Percentiles rank a stretch among this genome's conserved stretches.
phyloP scores from a whole-genome alignment of 2,113 vertebrate genomes.

The Megaleporinus macrocephalus region DNA sequence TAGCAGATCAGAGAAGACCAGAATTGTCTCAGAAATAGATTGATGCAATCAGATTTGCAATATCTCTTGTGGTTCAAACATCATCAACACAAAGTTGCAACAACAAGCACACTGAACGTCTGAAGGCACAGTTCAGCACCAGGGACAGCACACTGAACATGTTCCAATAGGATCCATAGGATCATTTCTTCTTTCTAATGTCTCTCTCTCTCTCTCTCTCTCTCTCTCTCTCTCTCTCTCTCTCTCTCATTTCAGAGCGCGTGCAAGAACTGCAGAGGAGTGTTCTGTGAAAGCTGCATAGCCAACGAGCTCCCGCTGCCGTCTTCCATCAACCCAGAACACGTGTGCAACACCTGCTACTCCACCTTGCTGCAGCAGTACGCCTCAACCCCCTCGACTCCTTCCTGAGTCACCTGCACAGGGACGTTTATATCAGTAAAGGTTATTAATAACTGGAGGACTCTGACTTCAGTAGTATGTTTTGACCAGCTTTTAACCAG shows the following conservation, averaged over 20 bases:
- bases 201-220: too few relatives aligned
- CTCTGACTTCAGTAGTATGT: not conserved
- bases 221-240: too few relatives aligned
- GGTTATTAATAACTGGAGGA: constrained; percentile 8
- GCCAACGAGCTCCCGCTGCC: constrained; percentile 86
- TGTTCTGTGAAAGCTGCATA: constrained; percentile 85
- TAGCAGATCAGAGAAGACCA: too few relatives aligned
- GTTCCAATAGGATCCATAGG: too few relatives aligned
- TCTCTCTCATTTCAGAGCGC: constrained; percentile 71
- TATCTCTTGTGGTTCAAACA: too few relatives aligned
- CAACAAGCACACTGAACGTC: too few relatives aligned
- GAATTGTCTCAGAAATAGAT: too few relatives aligned
- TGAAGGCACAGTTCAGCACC: too few relatives aligned
- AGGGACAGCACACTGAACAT: too few relatives aligned
- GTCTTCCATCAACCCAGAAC: constrained; percentile 88
- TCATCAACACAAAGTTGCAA: too few relatives aligned
- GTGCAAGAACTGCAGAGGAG: constrained; percentile 86
- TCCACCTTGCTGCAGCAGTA: constrained; percentile 84
- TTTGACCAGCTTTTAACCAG: constrained; percentile 26
- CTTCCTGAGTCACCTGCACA: constrained; percentile 71
- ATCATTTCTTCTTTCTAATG: too few relatives aligned
- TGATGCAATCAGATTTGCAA: too few relatives aligned
- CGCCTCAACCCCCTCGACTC: constrained; percentile 79
- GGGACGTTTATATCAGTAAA: constrained; percentile 9
- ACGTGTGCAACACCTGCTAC: constrained; percentile 84